Evolutionary conservation across 2,888 invertebrate species (phyloP).

Genomic region (Gymnocheta viridis): DNA sequence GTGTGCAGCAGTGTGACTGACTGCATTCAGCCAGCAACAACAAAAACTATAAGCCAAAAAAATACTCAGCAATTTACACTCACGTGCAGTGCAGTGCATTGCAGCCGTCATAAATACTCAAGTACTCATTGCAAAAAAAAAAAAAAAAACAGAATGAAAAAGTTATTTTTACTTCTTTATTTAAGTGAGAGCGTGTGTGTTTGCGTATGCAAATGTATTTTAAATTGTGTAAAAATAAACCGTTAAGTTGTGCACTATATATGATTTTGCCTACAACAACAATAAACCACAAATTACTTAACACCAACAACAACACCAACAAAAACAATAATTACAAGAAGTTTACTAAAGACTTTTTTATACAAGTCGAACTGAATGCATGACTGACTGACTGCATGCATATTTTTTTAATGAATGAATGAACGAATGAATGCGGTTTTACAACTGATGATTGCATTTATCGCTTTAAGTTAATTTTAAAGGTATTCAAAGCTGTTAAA

Average conservation of each 20-base stretch:
- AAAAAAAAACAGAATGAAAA: conserved; percentile 17
- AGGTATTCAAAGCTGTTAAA: conserved; percentile 4
- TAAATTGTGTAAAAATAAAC: conserved; percentile 41
- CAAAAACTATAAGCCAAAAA: conserved; percentile 7
- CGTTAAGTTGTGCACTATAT: conserved; percentile 64
- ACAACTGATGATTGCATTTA: conserved; percentile 40
- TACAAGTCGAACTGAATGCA: conserved; percentile 27
- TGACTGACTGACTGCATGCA: conserved; percentile 18
- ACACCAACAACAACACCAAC: conserved; percentile 34
- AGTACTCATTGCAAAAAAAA: conserved; percentile 1
- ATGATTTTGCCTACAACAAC: conserved; percentile 54
- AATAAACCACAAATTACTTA: conserved; percentile 45
- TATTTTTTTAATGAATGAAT: not conserved
- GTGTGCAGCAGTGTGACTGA: conserved; percentile 9
- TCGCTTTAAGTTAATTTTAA: conserved; percentile 30
- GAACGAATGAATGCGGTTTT: conserved; percentile 21
- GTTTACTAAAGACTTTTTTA: conserved; percentile 28
- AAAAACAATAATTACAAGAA: conserved; percentile 33
- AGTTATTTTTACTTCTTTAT: conserved; percentile 11
- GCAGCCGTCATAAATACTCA: conserved; percentile 33
- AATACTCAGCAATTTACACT: conserved; percentile 44
- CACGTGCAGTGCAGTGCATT: conserved; percentile 61
- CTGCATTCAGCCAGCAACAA: conserved; percentile 36
- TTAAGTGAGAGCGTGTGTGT: not conserved
- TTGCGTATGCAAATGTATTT: conserved; percentile 11